These are phyloP conservation scores for Struthidea cinerea DNA, from an alignment of 2,113 vertebrate species.

Conservation along the genomic window DNA sequence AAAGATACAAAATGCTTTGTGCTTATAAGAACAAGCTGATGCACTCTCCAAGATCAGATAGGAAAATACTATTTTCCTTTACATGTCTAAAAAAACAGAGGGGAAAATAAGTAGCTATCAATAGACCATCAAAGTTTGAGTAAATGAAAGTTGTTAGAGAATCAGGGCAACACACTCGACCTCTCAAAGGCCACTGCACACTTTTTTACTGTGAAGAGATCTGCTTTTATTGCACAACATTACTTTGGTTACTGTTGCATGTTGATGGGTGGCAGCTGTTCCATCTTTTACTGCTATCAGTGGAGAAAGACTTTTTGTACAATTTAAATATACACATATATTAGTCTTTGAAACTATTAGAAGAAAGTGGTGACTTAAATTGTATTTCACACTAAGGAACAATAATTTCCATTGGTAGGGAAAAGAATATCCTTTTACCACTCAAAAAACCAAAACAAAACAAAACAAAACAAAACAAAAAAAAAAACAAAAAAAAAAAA, in stretches of 20 bases:
- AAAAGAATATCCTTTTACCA: not conserved
- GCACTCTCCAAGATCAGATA: not conserved
- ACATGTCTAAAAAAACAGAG: not conserved
- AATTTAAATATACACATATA: not conserved
- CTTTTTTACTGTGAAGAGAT: not conserved
- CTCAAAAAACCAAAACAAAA: no score
- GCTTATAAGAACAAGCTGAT: not conserved
- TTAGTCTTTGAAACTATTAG: not conserved
- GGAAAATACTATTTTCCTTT: not conserved
- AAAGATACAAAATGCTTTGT: not conserved
- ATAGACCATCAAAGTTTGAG: not conserved
- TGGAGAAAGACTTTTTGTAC: not conserved
- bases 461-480: not conserved
- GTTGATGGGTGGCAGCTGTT: constrained; percentile 29
- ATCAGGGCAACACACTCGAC: not conserved
- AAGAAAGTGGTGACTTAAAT: not conserved
- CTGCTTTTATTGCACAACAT: not conserved
- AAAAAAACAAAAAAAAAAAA: no score
- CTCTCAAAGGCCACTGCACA: not conserved
- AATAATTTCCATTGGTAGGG: not conserved
- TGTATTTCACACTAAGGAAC: not conserved
- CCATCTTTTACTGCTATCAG: not conserved
- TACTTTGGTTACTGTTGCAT: not conserved
- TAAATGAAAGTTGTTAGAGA: not conserved
- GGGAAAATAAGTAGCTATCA: not conserved